phyloP scores from a whole-genome alignment of 1,140 invertebrate species.

The Bombus polaris region DNA sequence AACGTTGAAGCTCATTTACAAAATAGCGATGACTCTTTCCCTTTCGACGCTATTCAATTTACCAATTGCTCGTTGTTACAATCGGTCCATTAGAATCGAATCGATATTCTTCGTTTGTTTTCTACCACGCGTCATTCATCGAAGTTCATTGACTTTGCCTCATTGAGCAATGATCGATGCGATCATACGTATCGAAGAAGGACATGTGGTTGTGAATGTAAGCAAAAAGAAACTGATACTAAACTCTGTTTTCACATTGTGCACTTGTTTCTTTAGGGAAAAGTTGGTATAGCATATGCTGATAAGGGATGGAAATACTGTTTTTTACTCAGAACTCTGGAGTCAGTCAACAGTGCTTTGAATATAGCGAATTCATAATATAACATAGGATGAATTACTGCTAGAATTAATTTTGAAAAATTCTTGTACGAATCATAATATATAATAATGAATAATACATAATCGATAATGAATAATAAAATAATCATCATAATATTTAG shows the following conservation, averaged over 20 bases:
- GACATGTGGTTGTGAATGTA: not conserved
- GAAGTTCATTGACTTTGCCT: slow-evolving; percentile 29
- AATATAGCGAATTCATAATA: too few species aligned
- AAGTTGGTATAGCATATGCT: not conserved
- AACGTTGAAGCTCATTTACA: not conserved
- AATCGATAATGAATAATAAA: not conserved
- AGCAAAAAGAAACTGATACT: not conserved
- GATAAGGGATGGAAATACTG: not conserved
- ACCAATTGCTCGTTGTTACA: not conserved
- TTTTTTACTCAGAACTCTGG: not conserved
- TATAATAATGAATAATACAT: too few species aligned
- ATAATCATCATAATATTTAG: not conserved
- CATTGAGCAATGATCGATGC: not conserved
- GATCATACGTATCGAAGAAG: not conserved
- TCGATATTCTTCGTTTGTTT: slow-evolving; percentile 18
- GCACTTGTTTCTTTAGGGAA: not conserved
- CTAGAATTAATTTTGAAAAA: not conserved
- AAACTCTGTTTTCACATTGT: not conserved
- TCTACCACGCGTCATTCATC: not conserved
- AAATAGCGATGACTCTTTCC: not conserved
- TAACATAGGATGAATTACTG: not conserved
- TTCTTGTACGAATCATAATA: too few species aligned
- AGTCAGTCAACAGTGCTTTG: not conserved
- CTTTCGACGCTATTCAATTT: not conserved
- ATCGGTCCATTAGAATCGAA: slow-evolving; percentile 12